Base-by-base conservation (phyloP, 2,888 invertebrate species). In the Osmoderma eremita region DNA sequence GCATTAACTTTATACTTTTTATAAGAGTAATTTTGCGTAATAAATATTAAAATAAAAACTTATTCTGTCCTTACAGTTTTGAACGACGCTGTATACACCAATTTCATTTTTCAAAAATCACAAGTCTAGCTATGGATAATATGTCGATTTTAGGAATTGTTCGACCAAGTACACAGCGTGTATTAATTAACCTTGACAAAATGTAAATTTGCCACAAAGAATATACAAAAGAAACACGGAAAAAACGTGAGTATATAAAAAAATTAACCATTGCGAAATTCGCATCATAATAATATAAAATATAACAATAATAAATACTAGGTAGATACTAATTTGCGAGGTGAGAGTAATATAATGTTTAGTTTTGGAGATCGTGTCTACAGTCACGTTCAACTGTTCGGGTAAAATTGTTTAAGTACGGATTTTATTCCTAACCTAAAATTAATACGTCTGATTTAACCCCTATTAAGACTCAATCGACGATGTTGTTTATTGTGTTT, bases 341-440 rank as follows among this genome's bases (percentile, higher is more conserved):
- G 58, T 17, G 58, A 61, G 17, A 61, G 30, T 18, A 61, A 45
- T 45, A 41, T 24, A 39, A 13, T 30, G 12, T 45, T 30, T 5
- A 30, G 30, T 10, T 30, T 30, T 30, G 30, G 20, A 53, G 15
- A 45, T 42, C 51, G 41, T 42, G 64, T 51, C 24, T 53, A 22
- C 22, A 53, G 45, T 53, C 42, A 64, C 51, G 64, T 64, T 53
- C 64, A 53, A 42, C 42, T 45, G 24, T 18, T 30, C 10, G 45
- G 17, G 15, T 12, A 22, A 50, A 41, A 42, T 42, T 5, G 10
- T 30, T 30, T 10, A 30, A 8, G 8, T 30, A 42, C 13, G 1
- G 42, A 42, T 1, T 3, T n/a, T 5, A 6, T 4, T 24, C 24
- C 24, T 5, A n/a, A n/a, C 24, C 5, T 30, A 8, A 6, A 6